Percentiles rank a stretch among this genome's conserved stretches.
Evolutionary conservation across 2,113 vertebrate species (phyloP).

Genomic region (Pygoscelis adeliae): DNA sequence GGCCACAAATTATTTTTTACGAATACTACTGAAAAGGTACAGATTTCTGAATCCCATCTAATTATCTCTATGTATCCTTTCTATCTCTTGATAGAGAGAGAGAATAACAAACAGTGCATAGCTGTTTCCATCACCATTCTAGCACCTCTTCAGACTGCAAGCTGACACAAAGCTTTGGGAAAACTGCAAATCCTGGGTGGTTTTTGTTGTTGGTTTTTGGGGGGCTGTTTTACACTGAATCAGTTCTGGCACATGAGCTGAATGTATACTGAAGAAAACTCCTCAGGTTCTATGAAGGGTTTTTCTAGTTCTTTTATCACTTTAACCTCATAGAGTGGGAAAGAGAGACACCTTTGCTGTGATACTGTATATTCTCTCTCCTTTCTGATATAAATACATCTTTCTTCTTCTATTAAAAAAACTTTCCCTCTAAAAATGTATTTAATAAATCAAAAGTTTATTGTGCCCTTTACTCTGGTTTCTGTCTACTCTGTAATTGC

Average conservation of each 20-base stretch:
- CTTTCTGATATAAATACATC: background rate
- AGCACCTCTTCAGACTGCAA: background rate
- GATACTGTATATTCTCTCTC: background rate
- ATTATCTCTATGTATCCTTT: background rate
- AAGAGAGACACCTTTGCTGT: background rate
- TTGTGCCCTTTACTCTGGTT: background rate
- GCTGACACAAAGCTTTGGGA: background rate
- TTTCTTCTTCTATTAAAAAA: background rate
- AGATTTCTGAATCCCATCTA: background rate
- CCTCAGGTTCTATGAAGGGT: accelerated
- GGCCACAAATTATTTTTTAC: background rate
- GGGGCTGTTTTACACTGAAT: background rate
- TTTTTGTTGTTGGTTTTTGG: background rate
- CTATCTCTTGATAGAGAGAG: accelerated
- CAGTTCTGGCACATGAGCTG: background rate
- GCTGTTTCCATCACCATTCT: background rate
- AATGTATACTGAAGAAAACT: background rate
- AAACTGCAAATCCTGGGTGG: background rate
- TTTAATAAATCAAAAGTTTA: background rate
- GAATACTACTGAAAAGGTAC: background rate
- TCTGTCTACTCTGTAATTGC: background rate
- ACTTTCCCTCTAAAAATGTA: background rate
- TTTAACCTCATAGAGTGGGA: background rate
- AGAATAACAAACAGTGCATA: background rate
- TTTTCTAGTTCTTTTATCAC: background rate